phyloP scores from a whole-genome alignment of 1,140 invertebrate species.

The Apocrypta bakeri region DNA sequence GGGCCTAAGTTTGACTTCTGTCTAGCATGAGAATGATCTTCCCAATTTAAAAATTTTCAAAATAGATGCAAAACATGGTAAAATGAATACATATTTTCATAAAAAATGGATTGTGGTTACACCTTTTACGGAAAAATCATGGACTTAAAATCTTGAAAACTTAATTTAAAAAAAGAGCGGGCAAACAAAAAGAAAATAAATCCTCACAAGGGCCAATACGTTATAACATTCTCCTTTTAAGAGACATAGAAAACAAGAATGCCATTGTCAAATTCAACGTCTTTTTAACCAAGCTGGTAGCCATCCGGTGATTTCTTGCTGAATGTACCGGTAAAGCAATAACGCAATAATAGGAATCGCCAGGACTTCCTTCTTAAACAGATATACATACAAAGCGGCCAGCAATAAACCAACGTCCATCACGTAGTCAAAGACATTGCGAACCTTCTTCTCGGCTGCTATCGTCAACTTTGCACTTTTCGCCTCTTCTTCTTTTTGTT shows the following conservation, averaged over 20 bases:
- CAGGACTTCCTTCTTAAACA: constrained; percentile 85
- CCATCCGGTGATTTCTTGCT: constrained; percentile 73
- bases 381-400: constrained; percentile 80
- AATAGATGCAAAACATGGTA: neutral
- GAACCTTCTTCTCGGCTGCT: constrained; percentile 79
- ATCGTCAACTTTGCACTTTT: constrained; percentile 58
- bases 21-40: neutral
- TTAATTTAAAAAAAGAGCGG: constrained; percentile 8
- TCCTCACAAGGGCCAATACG: neutral
- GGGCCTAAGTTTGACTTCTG: neutral
- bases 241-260: constrained; percentile 28
- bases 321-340: constrained; percentile 84
- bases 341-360: constrained; percentile 85
- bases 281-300: constrained; percentile 58
- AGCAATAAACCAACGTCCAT: constrained; percentile 82
- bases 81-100: neutral
- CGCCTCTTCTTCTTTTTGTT: neutral
- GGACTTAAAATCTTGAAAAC: neutral
- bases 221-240: constrained; percentile 46
- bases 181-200: constrained; percentile 20
- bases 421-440: constrained; percentile 79
- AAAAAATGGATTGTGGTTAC: neutral
- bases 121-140: constrained; percentile 6
- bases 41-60: neutral
- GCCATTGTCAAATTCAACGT: constrained; percentile 17